phyloP scores from a whole-genome alignment of 2,888 invertebrate genomes.

The Leucophenga montana region DNA sequence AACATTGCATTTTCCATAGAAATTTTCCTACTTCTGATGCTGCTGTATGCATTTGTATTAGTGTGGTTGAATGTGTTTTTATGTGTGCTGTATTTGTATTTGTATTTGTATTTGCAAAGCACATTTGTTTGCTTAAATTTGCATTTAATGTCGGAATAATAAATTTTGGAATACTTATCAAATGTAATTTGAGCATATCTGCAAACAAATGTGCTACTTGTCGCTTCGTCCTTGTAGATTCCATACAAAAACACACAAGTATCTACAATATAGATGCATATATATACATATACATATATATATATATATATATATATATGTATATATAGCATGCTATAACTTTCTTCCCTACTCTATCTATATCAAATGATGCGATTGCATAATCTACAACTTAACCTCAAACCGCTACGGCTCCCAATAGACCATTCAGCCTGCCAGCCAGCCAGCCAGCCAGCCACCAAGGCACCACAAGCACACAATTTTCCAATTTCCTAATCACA shows the following conservation, averaged over 20 bases:
- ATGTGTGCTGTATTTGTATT: background rate
- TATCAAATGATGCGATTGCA: no score
- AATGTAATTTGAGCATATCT: constrained; percentile 15
- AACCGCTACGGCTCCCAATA: background rate
- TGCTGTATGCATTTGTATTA: background rate
- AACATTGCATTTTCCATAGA: constrained; percentile 18
- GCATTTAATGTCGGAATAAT: constrained; percentile 20
- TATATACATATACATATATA: background rate
- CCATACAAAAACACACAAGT: background rate
- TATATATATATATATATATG: background rate
- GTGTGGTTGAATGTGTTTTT: background rate
- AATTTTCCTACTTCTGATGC: background rate
- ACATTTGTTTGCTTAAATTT: constrained; percentile 5
- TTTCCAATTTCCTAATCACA: constrained; percentile 13
- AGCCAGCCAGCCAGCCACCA: background rate
- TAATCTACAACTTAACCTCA: no score
- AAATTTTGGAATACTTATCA: constrained; percentile 18
- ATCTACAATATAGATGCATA: background rate
- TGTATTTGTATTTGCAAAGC: background rate
- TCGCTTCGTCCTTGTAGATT: background rate
- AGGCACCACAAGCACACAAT: constrained; percentile 1
- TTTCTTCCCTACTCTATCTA: background rate
- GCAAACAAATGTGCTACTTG: constrained; percentile 2
- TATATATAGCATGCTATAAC: background rate
- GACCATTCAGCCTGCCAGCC: constrained; percentile 7